phyloP scores from a whole-genome alignment of 2,888 invertebrate species.

The Pecten maximus region DNA sequence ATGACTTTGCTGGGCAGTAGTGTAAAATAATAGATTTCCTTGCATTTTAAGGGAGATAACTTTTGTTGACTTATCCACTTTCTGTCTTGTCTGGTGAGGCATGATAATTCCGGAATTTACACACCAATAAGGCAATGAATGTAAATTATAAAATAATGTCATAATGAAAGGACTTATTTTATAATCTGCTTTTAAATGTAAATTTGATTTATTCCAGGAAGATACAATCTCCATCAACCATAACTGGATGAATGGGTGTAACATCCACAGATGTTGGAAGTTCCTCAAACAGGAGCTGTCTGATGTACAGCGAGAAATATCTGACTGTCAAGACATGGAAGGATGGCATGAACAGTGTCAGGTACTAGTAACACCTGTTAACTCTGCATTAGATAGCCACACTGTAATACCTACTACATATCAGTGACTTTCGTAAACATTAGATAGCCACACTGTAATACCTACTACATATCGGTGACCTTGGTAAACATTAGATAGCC shows the following conservation, averaged over 20 bases:
- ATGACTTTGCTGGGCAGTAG: no score
- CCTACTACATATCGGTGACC: no score
- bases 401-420: no score
- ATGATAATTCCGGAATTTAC: no score
- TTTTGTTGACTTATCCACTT: neutral
- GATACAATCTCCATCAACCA: conserved; percentile 98
- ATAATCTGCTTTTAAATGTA: neutral
- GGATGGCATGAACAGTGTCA: conserved; percentile 92
- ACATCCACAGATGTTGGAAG: conserved; percentile 89
- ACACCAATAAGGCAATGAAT: no score
- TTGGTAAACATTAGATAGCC: no score
- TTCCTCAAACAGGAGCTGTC: conserved; percentile 87
- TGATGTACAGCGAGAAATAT: conserved; percentile 90
- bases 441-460: no score
- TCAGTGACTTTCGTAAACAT: no score
- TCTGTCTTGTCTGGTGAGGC: no score
- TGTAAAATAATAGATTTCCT: no score
- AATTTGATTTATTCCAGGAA: conserved; percentile 83
- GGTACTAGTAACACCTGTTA: conserved; percentile 72
- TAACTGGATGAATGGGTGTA: conserved; percentile 97
- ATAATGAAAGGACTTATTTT: neutral
- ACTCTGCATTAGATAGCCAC: no score
- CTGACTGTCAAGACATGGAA: conserved; percentile 89
- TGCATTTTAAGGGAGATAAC: neutral
- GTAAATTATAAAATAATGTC: neutral